These are phyloP conservation scores for Cinclus mexicanus DNA, from an alignment of 2,113 vertebrate species.

Conservation along the genomic window DNA sequence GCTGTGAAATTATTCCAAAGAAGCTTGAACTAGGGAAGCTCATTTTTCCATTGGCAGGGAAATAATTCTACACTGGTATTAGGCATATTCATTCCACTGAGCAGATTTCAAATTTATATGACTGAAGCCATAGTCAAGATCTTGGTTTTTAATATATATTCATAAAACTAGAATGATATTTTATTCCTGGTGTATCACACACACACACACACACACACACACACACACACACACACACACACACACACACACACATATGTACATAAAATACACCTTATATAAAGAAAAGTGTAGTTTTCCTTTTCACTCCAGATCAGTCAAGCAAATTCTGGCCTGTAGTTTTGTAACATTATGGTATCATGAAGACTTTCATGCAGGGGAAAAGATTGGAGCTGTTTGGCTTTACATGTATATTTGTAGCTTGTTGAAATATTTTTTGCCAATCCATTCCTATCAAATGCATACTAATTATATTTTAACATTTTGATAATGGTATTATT, in stretches of 20 bases:
- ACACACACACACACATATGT: too few relatives aligned
- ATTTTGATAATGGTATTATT: background rate
- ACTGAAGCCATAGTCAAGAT: background rate
- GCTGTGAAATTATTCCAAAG: background rate
- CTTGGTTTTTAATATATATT: background rate
- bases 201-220: too few relatives aligned
- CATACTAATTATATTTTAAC: background rate
- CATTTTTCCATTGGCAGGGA: background rate
- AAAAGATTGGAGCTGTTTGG: background rate
- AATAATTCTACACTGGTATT: background rate
- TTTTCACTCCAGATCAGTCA: background rate
- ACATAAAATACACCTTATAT: background rate
- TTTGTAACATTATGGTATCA: background rate
- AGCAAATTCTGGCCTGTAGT: background rate
- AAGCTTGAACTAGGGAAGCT: background rate
- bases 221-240: too few relatives aligned
- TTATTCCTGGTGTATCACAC: background rate
- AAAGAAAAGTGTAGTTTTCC: background rate
- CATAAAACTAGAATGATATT: background rate
- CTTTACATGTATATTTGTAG: accelerated
- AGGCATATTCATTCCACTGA: background rate
- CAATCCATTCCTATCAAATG: background rate
- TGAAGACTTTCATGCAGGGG: background rate
- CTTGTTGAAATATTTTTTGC: background rate
- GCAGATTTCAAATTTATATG: background rate